A percentile compares a stretch with the other conserved stretches of the same genome.
Evolutionary conservation across 2,888 invertebrate genomes (phyloP).

Genomic region (Stenoptilia bipunctidactyla): DNA sequence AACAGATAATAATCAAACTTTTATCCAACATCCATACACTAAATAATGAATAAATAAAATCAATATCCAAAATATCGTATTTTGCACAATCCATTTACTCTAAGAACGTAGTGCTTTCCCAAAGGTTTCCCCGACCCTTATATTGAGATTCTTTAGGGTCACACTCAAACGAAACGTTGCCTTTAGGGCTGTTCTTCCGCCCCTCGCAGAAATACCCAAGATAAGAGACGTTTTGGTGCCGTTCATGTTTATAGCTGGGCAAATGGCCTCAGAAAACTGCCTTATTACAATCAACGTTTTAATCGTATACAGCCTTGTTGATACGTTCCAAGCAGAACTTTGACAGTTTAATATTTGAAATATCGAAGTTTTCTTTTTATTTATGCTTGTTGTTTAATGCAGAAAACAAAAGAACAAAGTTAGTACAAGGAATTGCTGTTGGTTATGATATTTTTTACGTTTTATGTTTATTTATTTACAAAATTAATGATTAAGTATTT

Average conservation of each 20-base stretch:
- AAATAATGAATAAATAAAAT: constrained; percentile 27
- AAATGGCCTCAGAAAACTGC: constrained; percentile 65
- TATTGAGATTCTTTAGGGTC: constrained; percentile 63
- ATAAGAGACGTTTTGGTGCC: constrained; percentile 70
- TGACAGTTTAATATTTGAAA: no score
- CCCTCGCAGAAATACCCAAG: constrained; percentile 63
- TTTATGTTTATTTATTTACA: no score
- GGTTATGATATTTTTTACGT: no score
- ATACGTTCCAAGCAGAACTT: no score
- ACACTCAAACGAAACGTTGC: constrained; percentile 59
- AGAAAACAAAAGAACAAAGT: no score
- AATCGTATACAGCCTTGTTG: no score
- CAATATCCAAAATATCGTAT: constrained; percentile 58
- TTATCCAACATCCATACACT: background rate
- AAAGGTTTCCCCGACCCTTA: constrained; percentile 57
- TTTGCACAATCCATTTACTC: constrained; percentile 67
- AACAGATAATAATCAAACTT: no score
- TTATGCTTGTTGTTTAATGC: no score
- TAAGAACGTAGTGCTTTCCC: constrained; percentile 57
- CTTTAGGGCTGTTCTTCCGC: constrained; percentile 58
- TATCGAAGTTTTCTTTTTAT: no score
- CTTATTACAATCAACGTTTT: constrained; percentile 60
- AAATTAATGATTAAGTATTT: no score
- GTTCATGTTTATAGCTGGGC: constrained; percentile 68
- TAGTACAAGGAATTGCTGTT: no score